Percentiles rank a stretch among this genome's conserved stretches.
These are phyloP conservation scores for Rutilus rutilus DNA, from an alignment of 2,113 vertebrate genomes.

Conservation along the genomic window DNA sequence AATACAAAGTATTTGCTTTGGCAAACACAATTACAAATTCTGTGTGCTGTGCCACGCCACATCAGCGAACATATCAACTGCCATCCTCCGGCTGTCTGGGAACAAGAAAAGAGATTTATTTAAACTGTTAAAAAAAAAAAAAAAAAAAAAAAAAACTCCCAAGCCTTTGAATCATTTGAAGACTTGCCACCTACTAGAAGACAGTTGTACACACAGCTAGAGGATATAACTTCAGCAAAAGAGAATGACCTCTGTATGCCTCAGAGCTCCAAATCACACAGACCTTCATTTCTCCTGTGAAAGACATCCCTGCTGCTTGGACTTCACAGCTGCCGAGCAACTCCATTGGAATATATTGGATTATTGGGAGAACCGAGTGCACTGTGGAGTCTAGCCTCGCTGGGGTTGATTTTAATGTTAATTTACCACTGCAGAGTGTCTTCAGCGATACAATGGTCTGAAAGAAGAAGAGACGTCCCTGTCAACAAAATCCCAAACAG, in stretches of 20 bases:
- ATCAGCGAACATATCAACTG: not conserved
- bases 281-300: conserved; percentile 83
- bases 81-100: not conserved
- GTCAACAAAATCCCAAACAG: conserved; percentile 84
- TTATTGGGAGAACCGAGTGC: conserved; percentile 85
- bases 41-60: not conserved
- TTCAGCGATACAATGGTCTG: conserved; percentile 83
- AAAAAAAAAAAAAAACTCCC: conserved; percentile 16
- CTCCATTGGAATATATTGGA: conserved; percentile 86
- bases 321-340: conserved; percentile 79
- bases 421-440: conserved; percentile 83
- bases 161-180: conserved; percentile 55
- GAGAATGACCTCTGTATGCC: conserved; percentile 81
- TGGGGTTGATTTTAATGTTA: conserved; percentile 88
- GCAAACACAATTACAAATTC: not conserved
- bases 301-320: conserved; percentile 85
- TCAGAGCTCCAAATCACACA: conserved; percentile 82
- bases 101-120: conserved; percentile 45
- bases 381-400: conserved; percentile 79
- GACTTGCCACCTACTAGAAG: conserved; percentile 79
- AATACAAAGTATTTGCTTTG: not conserved
- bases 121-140: conserved; percentile 46
- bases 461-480: conserved; percentile 81
- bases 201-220: conserved; percentile 86
- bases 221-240: conserved; percentile 81